These are phyloP conservation scores for Tethya wilhelma DNA, from an alignment of 37 sponge, comb jelly and placozoan genomes.

Conservation along the genomic window DNA sequence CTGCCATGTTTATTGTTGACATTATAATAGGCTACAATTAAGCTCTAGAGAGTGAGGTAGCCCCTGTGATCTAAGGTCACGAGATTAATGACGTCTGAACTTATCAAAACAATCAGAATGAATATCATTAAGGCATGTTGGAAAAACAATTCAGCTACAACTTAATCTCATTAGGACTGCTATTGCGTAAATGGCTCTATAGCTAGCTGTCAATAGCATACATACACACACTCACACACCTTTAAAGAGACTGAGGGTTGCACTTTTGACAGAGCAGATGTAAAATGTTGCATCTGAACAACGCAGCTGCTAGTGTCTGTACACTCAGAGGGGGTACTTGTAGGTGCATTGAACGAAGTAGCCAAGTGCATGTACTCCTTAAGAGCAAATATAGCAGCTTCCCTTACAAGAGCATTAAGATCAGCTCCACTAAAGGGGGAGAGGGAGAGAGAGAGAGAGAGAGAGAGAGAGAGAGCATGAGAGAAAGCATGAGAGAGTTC, in stretches of 20 bases:
- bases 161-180: no score
- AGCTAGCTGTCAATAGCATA: no score
- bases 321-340: not conserved
- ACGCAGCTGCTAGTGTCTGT: not conserved
- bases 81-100: no score
- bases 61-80: no score
- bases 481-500: not conserved
- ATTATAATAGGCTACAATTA: no score
- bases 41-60: no score
- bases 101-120: no score
- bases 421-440: constrained; percentile 83
- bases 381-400: constrained; percentile 82
- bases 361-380: constrained; percentile 56
- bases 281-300: constrained; percentile 67
- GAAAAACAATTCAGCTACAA: no score
- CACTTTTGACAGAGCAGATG: constrained; percentile 65
- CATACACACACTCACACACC: constrained; percentile 30
- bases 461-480: not conserved
- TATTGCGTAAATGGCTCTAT: no score
- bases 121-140: no score
- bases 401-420: constrained; percentile 88
- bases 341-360: not conserved
- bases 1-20: no score
- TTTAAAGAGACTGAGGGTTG: constrained; percentile 77
- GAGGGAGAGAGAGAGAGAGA: constrained; percentile 3